Conservation (phyloP, 2,113 vertebrate species). For the Neotoma lepida region DNA sequence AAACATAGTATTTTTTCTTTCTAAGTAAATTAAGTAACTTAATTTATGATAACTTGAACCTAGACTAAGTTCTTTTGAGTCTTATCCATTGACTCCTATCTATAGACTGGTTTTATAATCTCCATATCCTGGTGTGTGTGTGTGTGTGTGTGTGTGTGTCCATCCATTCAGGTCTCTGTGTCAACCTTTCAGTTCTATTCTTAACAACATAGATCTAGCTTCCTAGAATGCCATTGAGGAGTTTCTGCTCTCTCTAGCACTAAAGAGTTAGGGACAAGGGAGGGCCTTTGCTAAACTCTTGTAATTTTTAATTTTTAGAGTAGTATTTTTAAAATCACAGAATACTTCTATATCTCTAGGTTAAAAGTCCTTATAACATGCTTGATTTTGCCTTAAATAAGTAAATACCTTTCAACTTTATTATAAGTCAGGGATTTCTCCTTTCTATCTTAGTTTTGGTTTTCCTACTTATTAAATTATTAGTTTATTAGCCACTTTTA, state of each 20-base stretch:
- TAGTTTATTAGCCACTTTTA: neutral
- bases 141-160: neutral
- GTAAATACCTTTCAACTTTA: neutral
- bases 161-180: too few species aligned
- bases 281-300: neutral
- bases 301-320: neutral
- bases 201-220: slow-evolving; percentile 3
- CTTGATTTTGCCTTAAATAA: neutral
- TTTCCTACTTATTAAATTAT: too few species aligned
- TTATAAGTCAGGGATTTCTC: neutral
- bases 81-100: too few species aligned
- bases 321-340: neutral
- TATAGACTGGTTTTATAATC: neutral
- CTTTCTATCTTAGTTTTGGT: slow-evolving; percentile 34
- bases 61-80: neutral
- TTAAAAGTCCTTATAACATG: neutral
- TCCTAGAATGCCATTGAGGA: neutral
- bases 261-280: neutral
- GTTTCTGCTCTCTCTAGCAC: neutral
- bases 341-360: neutral
- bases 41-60: neutral
- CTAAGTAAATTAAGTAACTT: neutral
- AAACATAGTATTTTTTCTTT: slow-evolving; percentile 16
- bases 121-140: neutral
- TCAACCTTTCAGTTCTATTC: neutral